phyloP scores from a whole-genome alignment of 1,140 invertebrate species.

The Vanessa tameamea region DNA sequence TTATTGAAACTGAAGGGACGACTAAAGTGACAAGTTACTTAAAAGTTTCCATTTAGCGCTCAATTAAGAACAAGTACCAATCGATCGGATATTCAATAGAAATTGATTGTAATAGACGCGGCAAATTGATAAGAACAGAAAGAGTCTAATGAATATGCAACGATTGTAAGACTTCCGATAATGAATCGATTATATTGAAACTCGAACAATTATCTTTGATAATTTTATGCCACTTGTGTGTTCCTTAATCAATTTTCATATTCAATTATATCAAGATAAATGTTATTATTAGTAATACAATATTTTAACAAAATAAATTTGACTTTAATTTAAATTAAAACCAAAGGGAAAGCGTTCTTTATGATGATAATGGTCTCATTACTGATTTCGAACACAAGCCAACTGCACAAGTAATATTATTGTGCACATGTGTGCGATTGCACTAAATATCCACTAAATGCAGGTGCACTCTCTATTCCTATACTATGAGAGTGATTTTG shows the following conservation, averaged over 20 bases:
- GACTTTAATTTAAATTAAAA: too few relatives aligned
- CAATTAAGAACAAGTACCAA: constrained; percentile 41
- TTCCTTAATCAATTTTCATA: background rate
- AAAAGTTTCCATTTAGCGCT: constrained; percentile 48
- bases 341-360: too few relatives aligned
- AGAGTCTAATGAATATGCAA: constrained; percentile 19
- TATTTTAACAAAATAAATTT: too few relatives aligned
- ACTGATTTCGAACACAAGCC: too few relatives aligned
- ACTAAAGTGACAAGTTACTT: constrained; percentile 10
- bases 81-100: constrained; percentile 34
- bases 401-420: too few relatives aligned
- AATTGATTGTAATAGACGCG: constrained; percentile 51
- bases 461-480: too few relatives aligned
- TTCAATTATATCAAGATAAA: background rate
- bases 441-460: too few relatives aligned
- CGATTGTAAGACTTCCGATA: background rate
- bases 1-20: constrained; percentile 17
- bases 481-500: too few relatives aligned
- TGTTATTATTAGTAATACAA: too few relatives aligned
- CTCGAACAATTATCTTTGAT: background rate
- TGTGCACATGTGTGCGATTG: too few relatives aligned
- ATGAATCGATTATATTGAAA: constrained; percentile 12
- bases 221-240: background rate
- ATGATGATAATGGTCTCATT: too few relatives aligned
- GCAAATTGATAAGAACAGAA: constrained; percentile 20